phyloP scores from a whole-genome alignment of 2,797 vertebrate genomes.

The Limosa lapponica region DNA sequence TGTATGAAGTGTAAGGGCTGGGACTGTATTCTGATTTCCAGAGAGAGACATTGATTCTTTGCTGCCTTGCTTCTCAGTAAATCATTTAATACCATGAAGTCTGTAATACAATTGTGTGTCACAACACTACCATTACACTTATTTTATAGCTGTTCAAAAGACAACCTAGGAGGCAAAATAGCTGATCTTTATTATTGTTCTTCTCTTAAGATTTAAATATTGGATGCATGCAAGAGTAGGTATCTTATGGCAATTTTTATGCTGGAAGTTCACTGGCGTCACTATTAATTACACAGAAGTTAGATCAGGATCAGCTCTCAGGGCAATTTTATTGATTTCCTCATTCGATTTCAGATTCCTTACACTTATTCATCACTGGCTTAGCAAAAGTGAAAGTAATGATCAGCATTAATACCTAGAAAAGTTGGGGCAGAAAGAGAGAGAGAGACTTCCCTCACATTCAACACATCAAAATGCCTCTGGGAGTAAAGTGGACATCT shows the following conservation, averaged over 20 bases:
- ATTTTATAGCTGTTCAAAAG: background rate
- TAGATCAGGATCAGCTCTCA: background rate
- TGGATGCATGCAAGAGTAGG: background rate
- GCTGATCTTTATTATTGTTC: background rate
- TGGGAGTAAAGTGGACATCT: background rate
- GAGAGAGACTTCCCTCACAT: background rate
- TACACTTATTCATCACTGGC: background rate
- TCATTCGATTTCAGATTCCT: background rate
- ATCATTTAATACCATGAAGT: background rate
- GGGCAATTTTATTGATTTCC: constrained; percentile 6
- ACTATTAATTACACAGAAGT: background rate
- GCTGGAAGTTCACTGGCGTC: background rate
- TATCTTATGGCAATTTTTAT: background rate
- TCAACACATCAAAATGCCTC: background rate
- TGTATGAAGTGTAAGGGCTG: background rate
- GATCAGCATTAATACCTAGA: background rate
- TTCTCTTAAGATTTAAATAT: background rate
- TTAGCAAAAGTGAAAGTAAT: background rate
- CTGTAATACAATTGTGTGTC: background rate
- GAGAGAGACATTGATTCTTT: background rate
- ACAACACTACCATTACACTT: background rate
- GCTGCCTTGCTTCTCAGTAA: background rate
- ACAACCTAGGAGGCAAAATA: background rate
- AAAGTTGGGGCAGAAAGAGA: background rate
- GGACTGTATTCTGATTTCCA: background rate